Evolutionary conservation across 2,113 vertebrate genomes (phyloP), one percentile per base, ranked within the genome.

Genomic region (Coregonus clupeaformis): DNA sequence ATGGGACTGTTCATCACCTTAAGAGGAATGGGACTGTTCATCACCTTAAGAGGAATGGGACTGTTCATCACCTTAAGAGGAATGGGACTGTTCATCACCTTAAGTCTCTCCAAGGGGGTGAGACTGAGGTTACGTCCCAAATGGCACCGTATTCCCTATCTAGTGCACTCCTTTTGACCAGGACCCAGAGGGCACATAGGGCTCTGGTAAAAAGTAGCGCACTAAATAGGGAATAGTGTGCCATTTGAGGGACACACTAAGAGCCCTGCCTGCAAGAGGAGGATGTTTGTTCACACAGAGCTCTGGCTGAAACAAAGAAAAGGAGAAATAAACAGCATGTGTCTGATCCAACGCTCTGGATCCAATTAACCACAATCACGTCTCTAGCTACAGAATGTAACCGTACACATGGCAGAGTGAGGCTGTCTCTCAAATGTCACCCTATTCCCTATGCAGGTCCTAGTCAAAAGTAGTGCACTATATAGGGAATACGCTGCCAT

Each of bases 231-330:
- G 74, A 69, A 75, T 16, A 67, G 65, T 7, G 74, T 29, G 78
- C 4, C 68, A 52, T 52, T 52, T 52, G 49, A 71, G 73, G 49
- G 49, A 52, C 49, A 13, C 12, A 52, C 49, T 52, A 52, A 52
- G 73, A 60, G 78, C 85, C 71, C 77, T 18, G 14, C 49, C 49
- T 52, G 49, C 60, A 89, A 80, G 84, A 86, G 87, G 86, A 90
- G 89, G 89, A 59, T 90, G 89, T 90, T 87, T 85, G 86, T 90
- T 87, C 78, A 81, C 78, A 66, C 80, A 83, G 88, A 2, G 9
- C 36, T 80, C 84, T 84, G 86, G 74, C 80, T 85, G 77, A 87
- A n/a, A 88, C 86, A 87, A 86, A 88, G 86, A 11, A 42, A 78
- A 73, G 36, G 22, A 2, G 79, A 71, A 88, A 89, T 83, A 90